Conservation (phyloP, 2,113 vertebrate species). For the Dipodomys ordii region DNA sequence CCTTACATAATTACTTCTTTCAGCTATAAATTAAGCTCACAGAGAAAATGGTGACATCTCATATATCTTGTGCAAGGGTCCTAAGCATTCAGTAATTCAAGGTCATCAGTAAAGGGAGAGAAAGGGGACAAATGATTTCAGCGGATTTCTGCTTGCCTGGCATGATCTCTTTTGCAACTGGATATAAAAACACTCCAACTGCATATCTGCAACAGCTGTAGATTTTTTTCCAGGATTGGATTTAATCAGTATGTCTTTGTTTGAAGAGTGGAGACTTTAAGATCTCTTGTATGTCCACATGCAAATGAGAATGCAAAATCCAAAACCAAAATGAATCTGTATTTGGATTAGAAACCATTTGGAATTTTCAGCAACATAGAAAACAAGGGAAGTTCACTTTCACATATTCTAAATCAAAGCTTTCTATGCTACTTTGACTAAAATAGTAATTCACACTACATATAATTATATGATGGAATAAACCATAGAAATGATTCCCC, state of each 20-base stretch:
- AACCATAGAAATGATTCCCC: conserved; percentile 29
- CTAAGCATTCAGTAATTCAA: conserved; percentile 45
- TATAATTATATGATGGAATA: conserved; percentile 38
- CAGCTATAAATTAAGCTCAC: conserved; percentile 13
- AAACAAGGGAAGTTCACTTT: conserved; percentile 31
- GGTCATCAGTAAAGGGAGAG: not conserved
- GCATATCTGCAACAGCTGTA: conserved; percentile 3
- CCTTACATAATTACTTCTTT: conserved; percentile 1
- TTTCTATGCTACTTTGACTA: conserved; percentile 49
- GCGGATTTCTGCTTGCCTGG: not conserved
- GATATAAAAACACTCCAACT: conserved; percentile 33
- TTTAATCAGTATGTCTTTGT: conserved; percentile 52
- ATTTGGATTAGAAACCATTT: conserved; percentile 64
- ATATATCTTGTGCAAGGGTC: not conserved
- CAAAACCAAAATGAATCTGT: conserved; percentile 40
- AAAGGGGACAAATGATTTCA: not conserved
- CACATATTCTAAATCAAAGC: conserved; percentile 53
- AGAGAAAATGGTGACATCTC: not conserved
- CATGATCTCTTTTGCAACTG: conserved; percentile 24
- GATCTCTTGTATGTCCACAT: conserved; percentile 52
- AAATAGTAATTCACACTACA: not conserved
- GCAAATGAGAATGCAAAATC: conserved; percentile 53
- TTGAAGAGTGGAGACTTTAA: conserved; percentile 49
- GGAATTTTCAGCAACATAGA: conserved; percentile 41
- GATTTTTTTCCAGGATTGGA: conserved; percentile 18